Base-by-base conservation (phyloP, 2,888 invertebrate genomes). In the Hypena proboscidalis region DNA sequence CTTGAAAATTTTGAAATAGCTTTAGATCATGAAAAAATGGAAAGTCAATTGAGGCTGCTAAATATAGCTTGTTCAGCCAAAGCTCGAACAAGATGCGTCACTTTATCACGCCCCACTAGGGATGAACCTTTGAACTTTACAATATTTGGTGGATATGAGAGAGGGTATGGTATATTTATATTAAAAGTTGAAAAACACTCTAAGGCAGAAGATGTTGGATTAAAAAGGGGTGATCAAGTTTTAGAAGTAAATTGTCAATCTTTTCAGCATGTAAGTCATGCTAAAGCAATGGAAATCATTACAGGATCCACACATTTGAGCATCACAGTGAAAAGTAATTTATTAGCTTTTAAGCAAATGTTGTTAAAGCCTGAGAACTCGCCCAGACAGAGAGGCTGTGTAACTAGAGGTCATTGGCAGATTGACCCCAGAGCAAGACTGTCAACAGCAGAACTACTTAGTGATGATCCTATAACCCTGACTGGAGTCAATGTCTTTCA, bases 1-100 rank as follows among this genome's bases (percentile, higher is more conserved):
- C 88, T 99, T 52, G 98, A 98, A 82, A 95, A 94, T 49, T 98
- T 99, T 86, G 98, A 99, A 86, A 92, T 94, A 51, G 94, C 95
- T 37, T 87, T 98, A 50, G 97, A 97, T 74, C 92, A 92, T 65
- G 96, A 97, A 81, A 95, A 95, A 77, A 95, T 98, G 95, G 93
- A 95, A 60, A 97, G 96, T 45, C 95, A 95, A 74, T 89, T 95
- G 59, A 92, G 95, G 67, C 91, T 99, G 59, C 85, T 99, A 61
- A 99, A 99, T 79, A 97, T 99, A 63, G 98, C 99, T 5, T 99
- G 99, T 85, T 97, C 97, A 13, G 98, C 98, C 11, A 99, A 99
- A 86, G 99, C 99, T 0, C 92, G 98, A 54, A 95, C 97, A 56
- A 93, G 99, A 58, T 97, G 95, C 67, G 95, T 99, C 3, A 98